These are phyloP conservation scores for Cerastis leucographa DNA, from an alignment of 2,888 invertebrate species.

Conservation along the genomic window DNA sequence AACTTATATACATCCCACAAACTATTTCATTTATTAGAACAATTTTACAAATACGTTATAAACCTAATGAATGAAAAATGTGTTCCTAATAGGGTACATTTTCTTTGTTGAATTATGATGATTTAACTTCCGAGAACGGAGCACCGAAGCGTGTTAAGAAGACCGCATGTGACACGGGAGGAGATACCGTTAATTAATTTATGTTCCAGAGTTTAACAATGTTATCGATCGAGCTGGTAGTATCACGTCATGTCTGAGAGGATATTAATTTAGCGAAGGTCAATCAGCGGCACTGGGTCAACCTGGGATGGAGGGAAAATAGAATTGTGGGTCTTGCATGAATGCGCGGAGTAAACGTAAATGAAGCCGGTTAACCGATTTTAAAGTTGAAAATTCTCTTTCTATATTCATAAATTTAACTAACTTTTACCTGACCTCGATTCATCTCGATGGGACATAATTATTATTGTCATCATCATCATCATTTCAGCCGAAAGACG, in stretches of 20 bases:
- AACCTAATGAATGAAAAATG: conserved; percentile 32
- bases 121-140: conserved; percentile 53
- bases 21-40: not conserved
- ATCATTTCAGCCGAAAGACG: too few relatives aligned
- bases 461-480: too few relatives aligned
- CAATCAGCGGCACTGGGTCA: conserved; percentile 43
- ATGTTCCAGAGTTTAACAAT: conserved; percentile 65
- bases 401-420: not conserved
- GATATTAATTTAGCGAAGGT: conserved; percentile 62
- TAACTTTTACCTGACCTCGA: not conserved
- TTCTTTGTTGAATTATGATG: conserved; percentile 51
- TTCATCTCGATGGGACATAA: not conserved
- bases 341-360: not conserved
- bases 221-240: conserved; percentile 61
- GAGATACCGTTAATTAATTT: conserved; percentile 65
- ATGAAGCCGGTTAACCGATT: not conserved
- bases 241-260: conserved; percentile 51
- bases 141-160: conserved; percentile 44
- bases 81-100: conserved; percentile 42
- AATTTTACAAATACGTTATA: conserved; percentile 23
- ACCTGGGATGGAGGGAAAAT: conserved; percentile 37
- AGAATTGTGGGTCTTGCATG: not conserved
- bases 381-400: not conserved
- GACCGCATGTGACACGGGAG: conserved; percentile 58
- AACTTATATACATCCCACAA: not conserved